Conservation (phyloP, 2,888 invertebrate species). For the Hydraecia micacea region DNA sequence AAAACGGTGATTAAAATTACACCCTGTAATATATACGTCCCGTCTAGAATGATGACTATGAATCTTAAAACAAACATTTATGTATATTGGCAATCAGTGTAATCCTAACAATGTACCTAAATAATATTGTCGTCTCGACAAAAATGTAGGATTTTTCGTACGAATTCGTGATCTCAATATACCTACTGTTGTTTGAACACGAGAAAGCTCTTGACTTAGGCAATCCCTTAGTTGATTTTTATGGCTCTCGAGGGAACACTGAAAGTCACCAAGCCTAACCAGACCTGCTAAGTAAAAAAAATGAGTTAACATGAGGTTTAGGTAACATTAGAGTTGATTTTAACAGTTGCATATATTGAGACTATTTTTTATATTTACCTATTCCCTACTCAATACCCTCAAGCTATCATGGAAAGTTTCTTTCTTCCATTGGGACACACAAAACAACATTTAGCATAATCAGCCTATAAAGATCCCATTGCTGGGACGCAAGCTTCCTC, state of each 20-base stretch:
- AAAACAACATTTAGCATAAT: neutral
- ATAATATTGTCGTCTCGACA: neutral
- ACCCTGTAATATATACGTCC: too few species aligned
- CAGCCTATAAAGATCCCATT: neutral
- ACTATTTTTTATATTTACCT: neutral
- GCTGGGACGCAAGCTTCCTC: neutral
- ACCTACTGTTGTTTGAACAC: neutral
- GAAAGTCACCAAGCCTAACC: neutral
- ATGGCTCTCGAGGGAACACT: neutral
- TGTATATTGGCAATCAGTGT: neutral
- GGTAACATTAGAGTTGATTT: neutral
- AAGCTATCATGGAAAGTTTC: neutral
- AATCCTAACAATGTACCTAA: neutral
- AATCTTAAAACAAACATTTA: neutral
- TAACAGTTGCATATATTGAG: neutral
- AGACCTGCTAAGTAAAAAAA: neutral
- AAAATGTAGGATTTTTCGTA: too few species aligned
- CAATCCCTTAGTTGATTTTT: constrained; percentile 11
- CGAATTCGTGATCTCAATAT: neutral
- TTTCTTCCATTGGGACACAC: neutral
- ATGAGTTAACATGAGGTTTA: neutral
- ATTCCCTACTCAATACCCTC: neutral
- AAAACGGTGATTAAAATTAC: too few species aligned
- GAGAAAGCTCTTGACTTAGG: constrained; percentile 7
- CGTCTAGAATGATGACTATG: neutral